Percentiles rank a stretch among this genome's conserved stretches.
Conservation (phyloP, 2,797 vertebrate genomes). For the Bovichtus variegatus region DNA sequence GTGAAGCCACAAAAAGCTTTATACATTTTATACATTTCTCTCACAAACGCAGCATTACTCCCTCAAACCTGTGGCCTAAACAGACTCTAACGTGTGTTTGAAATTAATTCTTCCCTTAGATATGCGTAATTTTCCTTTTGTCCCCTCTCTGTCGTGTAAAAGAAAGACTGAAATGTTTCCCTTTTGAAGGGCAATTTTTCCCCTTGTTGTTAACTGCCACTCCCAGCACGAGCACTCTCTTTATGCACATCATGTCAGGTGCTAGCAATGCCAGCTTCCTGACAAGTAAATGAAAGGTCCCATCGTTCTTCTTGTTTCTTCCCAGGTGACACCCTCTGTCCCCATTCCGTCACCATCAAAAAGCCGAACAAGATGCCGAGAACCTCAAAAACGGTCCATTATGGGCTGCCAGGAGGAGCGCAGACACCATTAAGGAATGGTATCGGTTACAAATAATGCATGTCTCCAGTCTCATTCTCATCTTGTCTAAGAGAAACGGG, state of each 20-base stretch:
- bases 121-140: slow-evolving; percentile 20
- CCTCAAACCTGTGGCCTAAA: slow-evolving; percentile 17
- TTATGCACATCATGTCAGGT: slow-evolving; percentile 77
- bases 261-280: slow-evolving; percentile 73
- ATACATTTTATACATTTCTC: not conserved
- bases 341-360: slow-evolving; percentile 88
- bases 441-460: slow-evolving; percentile 89
- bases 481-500: slow-evolving; percentile 75
- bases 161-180: slow-evolving; percentile 41
- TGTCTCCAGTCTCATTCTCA: slow-evolving; percentile 79
- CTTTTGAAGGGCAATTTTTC: slow-evolving; percentile 63
- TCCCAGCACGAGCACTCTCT: slow-evolving; percentile 65
- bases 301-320: slow-evolving; percentile 81
- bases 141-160: slow-evolving; percentile 17
- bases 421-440: slow-evolving; percentile 84
- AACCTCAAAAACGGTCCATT: slow-evolving; percentile 86
- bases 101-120: slow-evolving; percentile 12
- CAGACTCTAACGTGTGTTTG: slow-evolving; percentile 12
- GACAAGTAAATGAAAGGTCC: slow-evolving; percentile 86
- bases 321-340: slow-evolving; percentile 84
- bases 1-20: slow-evolving; percentile 12
- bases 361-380: slow-evolving; percentile 78
- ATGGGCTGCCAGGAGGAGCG: slow-evolving; percentile 81
- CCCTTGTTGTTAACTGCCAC: slow-evolving; percentile 67
- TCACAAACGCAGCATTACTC: not conserved